Conservation (phyloP, 2,113 vertebrate genomes). For the Esox niger region DNA sequence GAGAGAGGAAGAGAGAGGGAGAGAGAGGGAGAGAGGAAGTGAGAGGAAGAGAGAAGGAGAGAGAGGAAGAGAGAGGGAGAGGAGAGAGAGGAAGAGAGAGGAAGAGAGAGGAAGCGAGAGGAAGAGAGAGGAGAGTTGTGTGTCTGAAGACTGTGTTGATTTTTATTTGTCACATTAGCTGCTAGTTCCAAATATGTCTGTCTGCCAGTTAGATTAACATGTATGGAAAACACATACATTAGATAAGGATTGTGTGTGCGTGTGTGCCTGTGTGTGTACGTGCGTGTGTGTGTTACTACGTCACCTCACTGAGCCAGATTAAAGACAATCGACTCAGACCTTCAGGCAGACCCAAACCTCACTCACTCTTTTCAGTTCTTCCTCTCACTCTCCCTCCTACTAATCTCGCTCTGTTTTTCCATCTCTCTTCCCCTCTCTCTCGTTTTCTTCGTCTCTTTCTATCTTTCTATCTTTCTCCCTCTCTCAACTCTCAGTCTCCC, state of each 20-base stretch:
- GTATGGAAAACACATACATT: not conserved
- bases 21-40: not conserved
- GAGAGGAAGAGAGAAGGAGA: not conserved
- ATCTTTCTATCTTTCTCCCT: not conserved
- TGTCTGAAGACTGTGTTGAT: not conserved
- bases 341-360: not conserved
- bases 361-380: no score
- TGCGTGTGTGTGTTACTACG: conserved; percentile 6
- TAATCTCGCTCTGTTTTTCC: not conserved
- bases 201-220: not conserved
- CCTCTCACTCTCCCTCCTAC: not conserved
- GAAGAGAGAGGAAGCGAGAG: not conserved
- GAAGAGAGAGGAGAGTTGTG: not conserved
- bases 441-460: not conserved
- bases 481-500: conserved; percentile 47
- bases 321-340: not conserved
- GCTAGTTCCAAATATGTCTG: no score
- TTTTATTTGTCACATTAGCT: not conserved
- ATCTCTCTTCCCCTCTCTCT: not conserved
- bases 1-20: not conserved
- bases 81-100: not conserved
- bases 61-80: not conserved
- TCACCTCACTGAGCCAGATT: conserved; percentile 24
- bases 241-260: no score
- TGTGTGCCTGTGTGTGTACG: no score